Percentiles rank a stretch among this genome's conserved stretches.
Evolutionary conservation across 2,797 vertebrate species (phyloP).

Genomic region (Megaceryle alcyon): DNA sequence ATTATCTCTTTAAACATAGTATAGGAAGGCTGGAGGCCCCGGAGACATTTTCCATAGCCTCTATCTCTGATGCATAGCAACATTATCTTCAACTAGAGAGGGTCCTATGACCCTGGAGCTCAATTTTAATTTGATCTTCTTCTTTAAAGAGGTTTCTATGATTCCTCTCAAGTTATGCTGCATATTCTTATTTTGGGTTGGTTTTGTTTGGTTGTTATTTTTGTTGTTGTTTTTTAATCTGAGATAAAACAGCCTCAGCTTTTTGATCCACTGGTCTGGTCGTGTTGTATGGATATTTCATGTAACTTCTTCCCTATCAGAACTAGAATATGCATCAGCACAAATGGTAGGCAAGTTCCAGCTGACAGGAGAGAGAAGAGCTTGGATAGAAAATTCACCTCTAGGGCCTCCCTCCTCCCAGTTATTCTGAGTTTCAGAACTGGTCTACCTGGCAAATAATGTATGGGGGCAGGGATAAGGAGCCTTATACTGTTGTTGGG

Average conservation of each 20-base stretch:
- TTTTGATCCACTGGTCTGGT: slow-evolving; percentile 61
- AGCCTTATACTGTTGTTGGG: not conserved
- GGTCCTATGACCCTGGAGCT: slow-evolving; percentile 60
- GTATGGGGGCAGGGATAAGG: accelerated
- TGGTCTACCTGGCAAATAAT: not conserved
- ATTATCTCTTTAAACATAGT: slow-evolving; percentile 70
- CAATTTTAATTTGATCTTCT: slow-evolving; percentile 67
- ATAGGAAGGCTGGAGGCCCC: slow-evolving; percentile 57
- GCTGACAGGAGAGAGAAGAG: not conserved
- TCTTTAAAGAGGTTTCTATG: slow-evolving; percentile 51
- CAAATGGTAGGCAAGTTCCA: slow-evolving; percentile 7
- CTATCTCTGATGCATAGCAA: slow-evolving; percentile 56
- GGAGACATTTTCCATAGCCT: slow-evolving; percentile 66
- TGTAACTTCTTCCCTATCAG: slow-evolving; percentile 1
- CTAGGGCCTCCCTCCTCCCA: not conserved
- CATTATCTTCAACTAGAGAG: slow-evolving; percentile 65
- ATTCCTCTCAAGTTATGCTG: slow-evolving; percentile 55
- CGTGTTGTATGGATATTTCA: slow-evolving; percentile 35
- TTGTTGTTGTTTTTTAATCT: slow-evolving; percentile 29
- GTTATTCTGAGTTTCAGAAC: not conserved
- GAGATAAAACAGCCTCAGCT: slow-evolving; percentile 36
- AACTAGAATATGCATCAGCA: slow-evolving; percentile 29
- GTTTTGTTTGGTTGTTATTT: slow-evolving; percentile 51
- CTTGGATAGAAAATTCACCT: not conserved
- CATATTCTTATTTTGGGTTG: slow-evolving; percentile 57